phyloP scores from a whole-genome alignment of 2,888 invertebrate species.

The Eretmocerus hayati region DNA sequence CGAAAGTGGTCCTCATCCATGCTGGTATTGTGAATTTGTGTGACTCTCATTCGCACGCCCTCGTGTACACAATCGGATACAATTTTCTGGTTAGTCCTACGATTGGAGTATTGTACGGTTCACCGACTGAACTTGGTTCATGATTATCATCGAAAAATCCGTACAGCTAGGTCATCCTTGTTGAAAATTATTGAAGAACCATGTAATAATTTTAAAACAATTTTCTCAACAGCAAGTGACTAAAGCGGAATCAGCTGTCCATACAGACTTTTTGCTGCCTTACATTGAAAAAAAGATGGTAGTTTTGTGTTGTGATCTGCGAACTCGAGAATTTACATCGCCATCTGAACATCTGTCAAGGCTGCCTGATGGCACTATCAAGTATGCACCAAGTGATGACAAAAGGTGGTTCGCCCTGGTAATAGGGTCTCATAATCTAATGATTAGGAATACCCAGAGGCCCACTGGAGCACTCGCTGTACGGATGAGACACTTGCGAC shows the following conservation, averaged over 20 bases:
- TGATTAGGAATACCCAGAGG: constrained; percentile 11
- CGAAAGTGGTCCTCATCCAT: too few relatives aligned
- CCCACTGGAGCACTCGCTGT: constrained; percentile 51
- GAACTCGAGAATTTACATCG: constrained; percentile 47
- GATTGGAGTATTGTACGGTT: too few relatives aligned
- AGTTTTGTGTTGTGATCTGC: constrained; percentile 54
- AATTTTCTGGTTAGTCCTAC: too few relatives aligned
- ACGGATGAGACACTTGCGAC: constrained; percentile 59
- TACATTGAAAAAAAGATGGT: constrained; percentile 62
- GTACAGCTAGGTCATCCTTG: too few relatives aligned
- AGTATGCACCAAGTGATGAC: constrained; percentile 26
- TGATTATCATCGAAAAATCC: too few relatives aligned
- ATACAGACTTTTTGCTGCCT: constrained; percentile 58
- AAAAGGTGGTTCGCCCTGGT: constrained; percentile 53
- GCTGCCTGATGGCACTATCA: constrained; percentile 24
- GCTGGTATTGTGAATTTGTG: too few relatives aligned
- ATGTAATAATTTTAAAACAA: not conserved
- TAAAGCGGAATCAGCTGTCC: constrained; percentile 49
- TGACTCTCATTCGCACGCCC: too few relatives aligned
- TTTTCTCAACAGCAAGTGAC: constrained; percentile 39
- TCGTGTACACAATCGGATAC: too few relatives aligned
- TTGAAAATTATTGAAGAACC: not conserved
- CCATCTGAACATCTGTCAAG: constrained; percentile 25
- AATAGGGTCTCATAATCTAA: constrained; percentile 40
- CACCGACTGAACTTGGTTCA: too few relatives aligned